Base-by-base conservation (phyloP, 2,797 vertebrate genomes). In the Myripristis jacobus region DNA sequence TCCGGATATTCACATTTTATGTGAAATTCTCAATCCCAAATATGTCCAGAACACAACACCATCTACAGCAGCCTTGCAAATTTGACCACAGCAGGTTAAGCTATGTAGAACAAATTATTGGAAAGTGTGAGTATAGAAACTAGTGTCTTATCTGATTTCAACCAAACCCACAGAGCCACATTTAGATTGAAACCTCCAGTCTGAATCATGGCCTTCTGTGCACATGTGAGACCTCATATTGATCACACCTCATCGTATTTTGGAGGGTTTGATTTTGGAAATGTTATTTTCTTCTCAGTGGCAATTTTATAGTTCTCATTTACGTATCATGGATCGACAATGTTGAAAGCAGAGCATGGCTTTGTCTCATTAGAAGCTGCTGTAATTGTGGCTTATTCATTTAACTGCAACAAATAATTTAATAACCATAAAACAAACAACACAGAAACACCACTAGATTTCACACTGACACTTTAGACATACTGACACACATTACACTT, bases 201-300 rank as follows among this genome's bases (percentile, higher is more conserved):
- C 41, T 36, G 34, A 36, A 9, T 36, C 8, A 47, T 48, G n/a
- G 59, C 21, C 3, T 6, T 46, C 50, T n/a, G n/a, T 22, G 4
- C 5, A 43, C n/a, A 1, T 8, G 3, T 50, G 25, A 4, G 46
- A 31, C 11, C 13, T 24, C 9, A 1, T 2, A 7, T 68, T 16
- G 47, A 48, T 54, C 4, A 48, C 1, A 55, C 16, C 0, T 15
- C 29, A 31, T n/a, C 1, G 1, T 50, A 3, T 64, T 27, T 44
- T 46, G 11, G 15, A 36, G 22, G 15, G 55, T 1, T 19, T 11
- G 38, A 18, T 1, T 22, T 61, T 31, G 27, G 13, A 74, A 43
- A n/a, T 41, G n/a, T 22, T 3, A 27, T 71, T 59, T 69, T 43
- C 44, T 18, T 11, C 16, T 52, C 18, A 31, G 10, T 66, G 55